phyloP scores from a whole-genome alignment of 2,113 vertebrate species.

The Myiagra hebetior region DNA sequence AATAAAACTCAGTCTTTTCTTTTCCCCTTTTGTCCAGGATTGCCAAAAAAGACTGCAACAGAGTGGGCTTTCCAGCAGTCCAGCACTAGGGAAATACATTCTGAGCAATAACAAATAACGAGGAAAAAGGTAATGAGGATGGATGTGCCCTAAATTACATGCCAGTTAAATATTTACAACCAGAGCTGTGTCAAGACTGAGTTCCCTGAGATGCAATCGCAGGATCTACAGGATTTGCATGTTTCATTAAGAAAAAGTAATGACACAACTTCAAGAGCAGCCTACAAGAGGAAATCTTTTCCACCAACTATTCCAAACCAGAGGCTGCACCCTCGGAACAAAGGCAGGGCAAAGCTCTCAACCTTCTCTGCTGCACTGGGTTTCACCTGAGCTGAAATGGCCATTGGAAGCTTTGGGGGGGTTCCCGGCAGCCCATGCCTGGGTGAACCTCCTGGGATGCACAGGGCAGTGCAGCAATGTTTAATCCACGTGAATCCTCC shows the following conservation, averaged over 20 bases:
- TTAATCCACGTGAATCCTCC: background rate
- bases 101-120: background rate
- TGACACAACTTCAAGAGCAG: constrained; percentile 27
- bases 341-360: background rate
- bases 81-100: background rate
- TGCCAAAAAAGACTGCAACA: background rate
- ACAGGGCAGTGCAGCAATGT: background rate
- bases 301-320: background rate
- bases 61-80: background rate
- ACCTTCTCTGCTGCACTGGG: background rate
- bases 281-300: background rate
- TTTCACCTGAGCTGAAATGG: background rate
- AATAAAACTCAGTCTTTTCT: background rate
- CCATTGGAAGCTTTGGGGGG: background rate
- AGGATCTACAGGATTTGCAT: constrained; percentile 6
- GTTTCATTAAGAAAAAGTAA: constrained; percentile 16
- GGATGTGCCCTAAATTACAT: background rate
- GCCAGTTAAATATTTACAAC: background rate
- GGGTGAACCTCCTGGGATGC: background rate
- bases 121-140: background rate
- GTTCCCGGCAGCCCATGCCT: accelerated
- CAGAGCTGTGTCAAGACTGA: background rate
- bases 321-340: background rate
- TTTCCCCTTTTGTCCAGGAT: background rate
- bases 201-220: background rate